Evolutionary conservation across 1,140 invertebrate species (phyloP).

Genomic region (Drosophila elegans): DNA sequence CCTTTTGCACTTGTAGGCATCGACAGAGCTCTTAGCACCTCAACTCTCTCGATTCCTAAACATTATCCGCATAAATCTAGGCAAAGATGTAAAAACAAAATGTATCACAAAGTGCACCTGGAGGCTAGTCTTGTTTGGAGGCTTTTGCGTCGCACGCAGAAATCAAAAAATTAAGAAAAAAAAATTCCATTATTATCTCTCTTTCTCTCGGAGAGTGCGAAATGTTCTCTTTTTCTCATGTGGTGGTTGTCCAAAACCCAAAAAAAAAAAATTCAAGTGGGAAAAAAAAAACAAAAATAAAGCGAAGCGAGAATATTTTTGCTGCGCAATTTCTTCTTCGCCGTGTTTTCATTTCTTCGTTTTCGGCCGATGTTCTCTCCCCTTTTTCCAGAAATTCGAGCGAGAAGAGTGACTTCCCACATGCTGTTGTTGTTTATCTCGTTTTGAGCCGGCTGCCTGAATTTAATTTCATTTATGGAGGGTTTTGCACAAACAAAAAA

Average conservation of each 20-base stretch:
- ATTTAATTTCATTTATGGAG: constrained; percentile 11
- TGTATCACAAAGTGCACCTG: constrained; percentile 11
- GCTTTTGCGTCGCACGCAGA: constrained; percentile 49
- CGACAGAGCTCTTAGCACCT: constrained; percentile 8
- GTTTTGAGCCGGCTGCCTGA: constrained; percentile 18
- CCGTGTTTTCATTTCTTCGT: constrained; percentile 34
- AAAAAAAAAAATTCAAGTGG: constrained; percentile 28
- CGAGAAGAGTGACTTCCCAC: constrained; percentile 14
- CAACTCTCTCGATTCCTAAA: neutral
- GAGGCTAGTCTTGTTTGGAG: constrained; percentile 18
- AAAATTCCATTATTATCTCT: neutral
- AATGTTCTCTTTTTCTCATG: constrained; percentile 26
- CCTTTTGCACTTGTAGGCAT: neutral
- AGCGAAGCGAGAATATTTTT: constrained; percentile 42
- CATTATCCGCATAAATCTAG: neutral
- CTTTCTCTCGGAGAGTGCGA: constrained; percentile 29
- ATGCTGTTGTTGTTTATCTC: constrained; percentile 35
- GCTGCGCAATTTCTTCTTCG: constrained; percentile 75
- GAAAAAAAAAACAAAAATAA: constrained; percentile 45
- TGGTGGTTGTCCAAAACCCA: constrained; percentile 36
- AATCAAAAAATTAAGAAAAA: constrained; percentile 20
- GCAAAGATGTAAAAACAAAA: constrained; percentile 2
- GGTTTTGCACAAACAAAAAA: constrained; percentile 3
- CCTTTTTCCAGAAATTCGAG: constrained; percentile 23
- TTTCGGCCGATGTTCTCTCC: constrained; percentile 2